Base-by-base conservation (phyloP, 2,797 vertebrate genomes). In the Brotula barbata region DNA sequence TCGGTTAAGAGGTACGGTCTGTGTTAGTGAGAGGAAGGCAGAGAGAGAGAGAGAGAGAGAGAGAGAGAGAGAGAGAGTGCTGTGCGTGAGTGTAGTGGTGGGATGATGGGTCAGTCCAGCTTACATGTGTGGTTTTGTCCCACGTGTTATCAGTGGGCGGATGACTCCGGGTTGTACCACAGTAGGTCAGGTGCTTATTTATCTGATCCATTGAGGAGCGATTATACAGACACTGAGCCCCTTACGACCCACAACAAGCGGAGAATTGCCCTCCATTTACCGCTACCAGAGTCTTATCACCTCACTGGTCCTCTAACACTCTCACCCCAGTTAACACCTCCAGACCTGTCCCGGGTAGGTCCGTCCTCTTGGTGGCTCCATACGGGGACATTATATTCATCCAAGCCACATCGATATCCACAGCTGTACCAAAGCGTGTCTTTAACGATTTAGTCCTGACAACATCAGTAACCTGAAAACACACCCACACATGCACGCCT, bases 131-230 rank as follows among this genome's bases (percentile, higher is more conserved):
- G 46, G 43, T 66, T 64, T 60, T 37, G 21, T 63, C 50, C 31
- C 31, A 44, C 53, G 5, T 42, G 12, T 41, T 70, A 52, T 67
- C 56, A 28, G 51, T 54, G 39, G 22, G 14, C 51, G 66, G 52
- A 64, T 60, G 69, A 68, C 60, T 53, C 52, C 67, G 42, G 62
- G 53, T 41, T 66, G 34, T 79, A 79, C 83, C 77, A 77, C 81
- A 83, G 76, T 84, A 82, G 85, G 86, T 83, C 83, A 87, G 67
- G 39, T 85, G 81, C 86, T 85, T 88, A 80, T 81, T 82, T 76
- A 75, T 88, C 81, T 88, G 84, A 87, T 85, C 81, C 86, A 85
- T 73, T 85, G 83, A 84, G 69, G 69, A 69, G 77, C 14, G 84
- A 89, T 89, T 87, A 87, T 67, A n/a, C 40, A 47, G 76, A 84